Evolutionary conservation across 2,797 vertebrate genomes (phyloP), one percentile per base, ranked within the genome.

Genomic region (Potorous gilbertii): DNA sequence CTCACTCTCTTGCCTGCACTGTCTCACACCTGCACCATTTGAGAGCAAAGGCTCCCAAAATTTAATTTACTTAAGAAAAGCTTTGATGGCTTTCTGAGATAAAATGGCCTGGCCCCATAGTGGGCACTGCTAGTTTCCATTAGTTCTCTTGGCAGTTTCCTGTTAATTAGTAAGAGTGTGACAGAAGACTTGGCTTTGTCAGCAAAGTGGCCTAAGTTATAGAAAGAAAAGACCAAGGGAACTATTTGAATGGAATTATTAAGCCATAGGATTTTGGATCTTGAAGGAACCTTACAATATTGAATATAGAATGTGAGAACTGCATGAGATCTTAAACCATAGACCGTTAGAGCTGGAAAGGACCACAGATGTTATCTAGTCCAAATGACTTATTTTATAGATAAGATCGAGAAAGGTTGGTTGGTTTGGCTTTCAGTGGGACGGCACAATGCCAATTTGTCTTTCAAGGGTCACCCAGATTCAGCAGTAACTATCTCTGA

Each of bases 21-120:
- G 24, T n/a, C 54, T 94, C 57, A 27, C 74, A 46, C 40, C 24
- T 81, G 0, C 4, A 31, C 55, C 12, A 27, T 89, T 95, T 54
- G 94, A 18, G 90, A 93, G 46, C 57, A 56, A 66, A 91, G 54
- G 34, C 52, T 95, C 34, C 31, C 14, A 55, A 92, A 96, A 87
- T 34, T 74, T 92, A 95, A 95, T 21, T 90, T 62, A 27, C 55
- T 94, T 91, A 31, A 92, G 95, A 92, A n/a, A 94, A 95, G 16
- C 18, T 46, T 90, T 90, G 94, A 66, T 81, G 62, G 52, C 90
- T 96, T 94, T 93, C 21, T 50, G 66, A 50, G 74, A 66, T 93
- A 93, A 92, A 81, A 27, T 81, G 74, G n/a, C n/a, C 40, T 81
- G 74, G 28, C 27, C 21, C 29, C 14, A 9, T 40, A 5, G 50